phyloP scores from a whole-genome alignment of 2,888 invertebrate species.

The Drosophila pseudotakahashii region DNA sequence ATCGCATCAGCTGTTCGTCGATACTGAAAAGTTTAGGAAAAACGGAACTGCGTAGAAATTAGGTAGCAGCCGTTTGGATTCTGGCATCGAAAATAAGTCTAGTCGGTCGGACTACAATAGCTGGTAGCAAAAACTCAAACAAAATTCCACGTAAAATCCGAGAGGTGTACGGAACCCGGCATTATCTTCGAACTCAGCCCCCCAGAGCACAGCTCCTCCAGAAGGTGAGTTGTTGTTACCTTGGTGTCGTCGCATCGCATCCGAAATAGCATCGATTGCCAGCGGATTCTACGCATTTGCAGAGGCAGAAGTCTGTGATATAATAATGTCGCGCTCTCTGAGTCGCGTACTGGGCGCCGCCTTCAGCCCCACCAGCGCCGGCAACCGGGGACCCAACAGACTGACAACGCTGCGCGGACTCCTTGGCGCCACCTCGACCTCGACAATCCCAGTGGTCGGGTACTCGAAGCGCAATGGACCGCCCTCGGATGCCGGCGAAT shows the following conservation, averaged over 20 bases:
- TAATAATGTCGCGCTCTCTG: constrained; percentile 69
- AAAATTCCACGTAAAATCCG: constrained; percentile 20
- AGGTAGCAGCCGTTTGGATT: neutral
- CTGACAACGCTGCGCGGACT: constrained; percentile 4
- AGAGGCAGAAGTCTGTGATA: constrained; percentile 60
- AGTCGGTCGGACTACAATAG: neutral
- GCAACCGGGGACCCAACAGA: neutral
- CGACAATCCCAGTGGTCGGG: constrained; percentile 16
- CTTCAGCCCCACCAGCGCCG: constrained; percentile 21
- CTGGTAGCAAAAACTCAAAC: constrained; percentile 4
- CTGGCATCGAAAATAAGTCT: neutral
- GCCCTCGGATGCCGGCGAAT: constrained; percentile 47
- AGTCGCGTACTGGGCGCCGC: constrained; percentile 56
- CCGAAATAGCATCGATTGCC: constrained; percentile 25
- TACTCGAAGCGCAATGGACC: constrained; percentile 67
- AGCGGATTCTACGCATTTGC: constrained; percentile 43
- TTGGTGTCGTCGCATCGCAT: neutral
- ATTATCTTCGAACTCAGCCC: neutral
- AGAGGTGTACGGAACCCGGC: neutral
- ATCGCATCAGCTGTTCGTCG: neutral
- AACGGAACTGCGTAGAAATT: constrained; percentile 7
- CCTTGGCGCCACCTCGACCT: neutral
- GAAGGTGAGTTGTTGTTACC: constrained; percentile 12
- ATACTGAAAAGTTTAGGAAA: constrained; percentile 2
- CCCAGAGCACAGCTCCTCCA: neutral